Evolutionary conservation across 2,888 invertebrate genomes (phyloP).

Genomic region (Rutpela maculata): DNA sequence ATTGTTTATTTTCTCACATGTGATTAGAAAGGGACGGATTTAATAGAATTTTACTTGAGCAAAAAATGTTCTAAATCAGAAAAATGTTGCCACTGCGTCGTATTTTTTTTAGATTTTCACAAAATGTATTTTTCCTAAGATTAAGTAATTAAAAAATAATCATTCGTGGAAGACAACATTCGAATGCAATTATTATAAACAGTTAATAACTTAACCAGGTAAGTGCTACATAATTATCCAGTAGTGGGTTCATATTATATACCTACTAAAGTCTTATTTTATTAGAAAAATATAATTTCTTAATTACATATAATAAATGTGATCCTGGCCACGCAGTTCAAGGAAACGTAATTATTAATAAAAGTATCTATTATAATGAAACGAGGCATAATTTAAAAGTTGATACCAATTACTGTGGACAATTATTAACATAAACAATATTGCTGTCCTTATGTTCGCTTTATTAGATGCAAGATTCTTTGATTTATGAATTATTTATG

Average conservation of each 20-base stretch:
- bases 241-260: background rate
- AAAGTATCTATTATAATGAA: slow-evolving; percentile 9
- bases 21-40: too few species aligned
- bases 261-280: background rate
- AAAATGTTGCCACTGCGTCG: too few species aligned
- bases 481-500: background rate
- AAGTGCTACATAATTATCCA: background rate
- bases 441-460: background rate
- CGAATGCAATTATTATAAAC: background rate
- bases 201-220: background rate
- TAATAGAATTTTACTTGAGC: too few species aligned
- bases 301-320: slow-evolving; percentile 22
- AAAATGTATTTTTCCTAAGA: too few species aligned
- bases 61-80: too few species aligned
- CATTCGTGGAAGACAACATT: background rate
- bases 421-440: background rate
- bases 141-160: background rate
- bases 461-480: background rate
- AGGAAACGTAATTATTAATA: slow-evolving; percentile 17
- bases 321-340: slow-evolving; percentile 15
- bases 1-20: too few species aligned
- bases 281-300: background rate
- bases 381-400: background rate
- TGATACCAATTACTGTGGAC: background rate
- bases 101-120: too few species aligned